These are phyloP conservation scores for Dendrocincla tyrannina DNA, from an alignment of 2,797 vertebrate genomes.

Conservation along the genomic window DNA sequence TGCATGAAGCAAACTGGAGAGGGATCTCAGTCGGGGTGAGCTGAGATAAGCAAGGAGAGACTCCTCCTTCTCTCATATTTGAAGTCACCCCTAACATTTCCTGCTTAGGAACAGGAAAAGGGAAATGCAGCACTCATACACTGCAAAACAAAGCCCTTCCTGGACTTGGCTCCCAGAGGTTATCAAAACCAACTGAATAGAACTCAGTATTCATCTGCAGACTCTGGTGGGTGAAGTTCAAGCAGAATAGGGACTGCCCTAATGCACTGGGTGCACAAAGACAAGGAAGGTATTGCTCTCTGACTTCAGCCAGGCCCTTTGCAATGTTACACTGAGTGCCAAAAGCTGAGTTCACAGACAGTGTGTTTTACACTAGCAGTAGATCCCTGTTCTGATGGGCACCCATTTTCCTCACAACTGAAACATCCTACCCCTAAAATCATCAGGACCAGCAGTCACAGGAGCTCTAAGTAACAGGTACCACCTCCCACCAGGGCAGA, in stretches of 20 bases:
- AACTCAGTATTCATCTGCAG: neutral
- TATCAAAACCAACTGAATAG: neutral
- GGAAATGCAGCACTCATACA: neutral
- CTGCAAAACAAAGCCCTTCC: conserved; percentile 4
- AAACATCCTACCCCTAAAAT: neutral
- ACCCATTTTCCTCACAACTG: neutral
- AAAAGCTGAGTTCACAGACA: neutral
- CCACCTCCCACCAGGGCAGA: neutral
- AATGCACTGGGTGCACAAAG: rapidly evolving
- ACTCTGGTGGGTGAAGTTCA: neutral
- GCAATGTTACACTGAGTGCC: neutral
- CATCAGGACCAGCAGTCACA: rapidly evolving
- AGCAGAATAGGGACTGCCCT: neutral
- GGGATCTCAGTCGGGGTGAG: rapidly evolving
- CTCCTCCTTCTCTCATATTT: neutral
- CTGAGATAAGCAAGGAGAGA: neutral
- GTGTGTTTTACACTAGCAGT: neutral
- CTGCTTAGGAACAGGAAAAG: neutral
- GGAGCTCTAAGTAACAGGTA: neutral
- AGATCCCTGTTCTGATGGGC: neutral
- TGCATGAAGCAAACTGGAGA: neutral
- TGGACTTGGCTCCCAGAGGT: neutral
- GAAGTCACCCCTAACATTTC: neutral
- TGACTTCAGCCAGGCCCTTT: neutral
- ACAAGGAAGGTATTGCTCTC: neutral